Evolutionary conservation across 37 sponge, comb jelly and placozoan genomes (phyloP), one percentile per base, ranked within the genome.

Genomic region (Theonella swinhoei): DNA sequence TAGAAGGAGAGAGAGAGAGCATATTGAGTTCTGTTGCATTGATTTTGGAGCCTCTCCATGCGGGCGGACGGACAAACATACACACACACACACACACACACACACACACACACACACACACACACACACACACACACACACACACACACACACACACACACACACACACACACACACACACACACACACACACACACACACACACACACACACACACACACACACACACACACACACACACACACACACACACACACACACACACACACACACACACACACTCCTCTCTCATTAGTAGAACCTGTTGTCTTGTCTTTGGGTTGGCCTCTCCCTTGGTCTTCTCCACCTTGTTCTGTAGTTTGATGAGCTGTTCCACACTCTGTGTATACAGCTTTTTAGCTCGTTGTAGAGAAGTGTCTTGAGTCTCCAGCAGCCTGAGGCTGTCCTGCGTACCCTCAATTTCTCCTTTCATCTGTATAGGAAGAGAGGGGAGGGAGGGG

Each of bases 391-490:
- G 35, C 68, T 89, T 89, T 76, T 83, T 83, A 22, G 85, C 62
- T 74, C 75, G 39, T 33, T 78, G 71, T 8, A 83, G 42, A n/a
- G 34, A 11, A 11, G 20, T 39, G 7, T 59, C 80, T 22, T 43
- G 22, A 9, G 29, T 22, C 22, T 78, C 64, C 31, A 72, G 64
- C 2, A 9, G 1, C 0, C 23, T 1, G 23, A 89, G 74, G 22
- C 67, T 33, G 17, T 83, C 79, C 39, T 64, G 42, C 3, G 89
- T 84, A 36, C 63, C n/a, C 33, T 83, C 89, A 78, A 89, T 83
- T 59, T 89, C 89, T 35, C 89, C 89, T 39, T 42, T 83, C 42
- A 83, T 37, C 89, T 89, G 62, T n/a, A 37, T 37, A n/a, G 28
- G 31, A 32, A 2, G 34, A 30, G 60, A 17, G 28, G 3, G 29